These are phyloP conservation scores for Lerema accius DNA, from an alignment of 1,140 invertebrate species.

Conservation along the genomic window DNA sequence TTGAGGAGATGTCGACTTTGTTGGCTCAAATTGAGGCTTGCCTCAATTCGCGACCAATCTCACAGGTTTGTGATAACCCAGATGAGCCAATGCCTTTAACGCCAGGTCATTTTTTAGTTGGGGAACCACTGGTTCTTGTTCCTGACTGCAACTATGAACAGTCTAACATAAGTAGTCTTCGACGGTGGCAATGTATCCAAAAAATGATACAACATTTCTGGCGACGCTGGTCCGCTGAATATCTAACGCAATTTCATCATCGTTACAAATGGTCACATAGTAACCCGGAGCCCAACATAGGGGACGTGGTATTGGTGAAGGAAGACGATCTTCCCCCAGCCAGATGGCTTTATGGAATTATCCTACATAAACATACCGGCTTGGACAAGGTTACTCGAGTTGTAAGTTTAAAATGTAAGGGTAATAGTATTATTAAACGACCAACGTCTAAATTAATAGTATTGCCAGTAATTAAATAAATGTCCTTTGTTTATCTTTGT, in stretches of 20 bases:
- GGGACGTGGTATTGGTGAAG: slow-evolving; percentile 37
- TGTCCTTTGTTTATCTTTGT: too few relatives aligned
- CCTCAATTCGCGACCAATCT: slow-evolving; percentile 34
- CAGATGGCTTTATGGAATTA: slow-evolving; percentile 25
- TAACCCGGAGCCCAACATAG: slow-evolving; percentile 26
- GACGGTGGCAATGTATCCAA: slow-evolving; percentile 33
- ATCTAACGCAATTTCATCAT: slow-evolving; percentile 31
- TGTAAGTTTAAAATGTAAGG: slow-evolving; percentile 32
- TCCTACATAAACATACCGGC: slow-evolving; percentile 35
- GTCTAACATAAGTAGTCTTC: slow-evolving; percentile 16
- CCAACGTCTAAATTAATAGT: slow-evolving; percentile 34
- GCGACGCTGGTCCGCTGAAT: slow-evolving; percentile 36
- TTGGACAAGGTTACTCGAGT: slow-evolving; percentile 35
- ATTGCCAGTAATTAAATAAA: slow-evolving; percentile 15
- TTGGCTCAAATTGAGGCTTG: slow-evolving; percentile 31
- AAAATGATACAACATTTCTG: slow-evolving; percentile 36
- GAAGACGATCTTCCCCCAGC: slow-evolving; percentile 34
- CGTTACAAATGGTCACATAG: slow-evolving; percentile 36
- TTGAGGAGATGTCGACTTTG: slow-evolving; percentile 26
- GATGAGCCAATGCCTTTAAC: slow-evolving; percentile 21
- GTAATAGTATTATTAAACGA: slow-evolving; percentile 32
- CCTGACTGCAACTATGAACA: slow-evolving; percentile 17
- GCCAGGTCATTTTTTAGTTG: slow-evolving; percentile 30
- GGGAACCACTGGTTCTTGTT: slow-evolving; percentile 23
- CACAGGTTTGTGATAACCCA: slow-evolving; percentile 16